phyloP scores from a whole-genome alignment of 2,888 invertebrate genomes.

The Pterostichus niger region DNA sequence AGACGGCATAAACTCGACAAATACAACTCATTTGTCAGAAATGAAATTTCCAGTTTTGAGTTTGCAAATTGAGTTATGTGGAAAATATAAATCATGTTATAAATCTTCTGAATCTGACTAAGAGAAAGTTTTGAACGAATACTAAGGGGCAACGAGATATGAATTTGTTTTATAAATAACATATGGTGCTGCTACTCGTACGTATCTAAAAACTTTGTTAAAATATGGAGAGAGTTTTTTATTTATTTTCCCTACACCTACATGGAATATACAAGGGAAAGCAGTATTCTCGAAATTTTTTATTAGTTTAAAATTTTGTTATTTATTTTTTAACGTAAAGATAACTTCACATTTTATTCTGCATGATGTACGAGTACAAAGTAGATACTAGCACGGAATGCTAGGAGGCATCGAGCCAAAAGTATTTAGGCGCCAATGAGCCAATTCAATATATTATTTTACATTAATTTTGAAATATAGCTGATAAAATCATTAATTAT shows the following conservation, averaged over 20 bases:
- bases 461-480: too few relatives aligned
- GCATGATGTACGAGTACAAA: too few relatives aligned
- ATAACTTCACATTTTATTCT: too few relatives aligned
- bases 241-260: background rate
- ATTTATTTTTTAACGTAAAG: too few relatives aligned
- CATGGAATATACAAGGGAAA: background rate
- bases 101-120: slow-evolving; percentile 3
- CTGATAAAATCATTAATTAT: too few relatives aligned
- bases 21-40: slow-evolving; percentile 26
- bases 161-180: slow-evolving; percentile 6
- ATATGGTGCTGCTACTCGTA: background rate
- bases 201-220: background rate
- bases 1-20: background rate
- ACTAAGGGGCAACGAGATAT: background rate
- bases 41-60: slow-evolving; percentile 20
- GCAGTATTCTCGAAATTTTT: background rate
- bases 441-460: too few relatives aligned
- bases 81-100: slow-evolving; percentile 29
- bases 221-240: background rate
- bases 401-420: too few relatives aligned
- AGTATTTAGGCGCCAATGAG: too few relatives aligned
- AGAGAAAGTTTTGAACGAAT: background rate
- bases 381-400: too few relatives aligned
- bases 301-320: too few relatives aligned
- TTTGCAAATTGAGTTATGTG: slow-evolving; percentile 28